Base-by-base conservation (phyloP, 2,888 invertebrate genomes). In the Oasisia sp. region DNA sequence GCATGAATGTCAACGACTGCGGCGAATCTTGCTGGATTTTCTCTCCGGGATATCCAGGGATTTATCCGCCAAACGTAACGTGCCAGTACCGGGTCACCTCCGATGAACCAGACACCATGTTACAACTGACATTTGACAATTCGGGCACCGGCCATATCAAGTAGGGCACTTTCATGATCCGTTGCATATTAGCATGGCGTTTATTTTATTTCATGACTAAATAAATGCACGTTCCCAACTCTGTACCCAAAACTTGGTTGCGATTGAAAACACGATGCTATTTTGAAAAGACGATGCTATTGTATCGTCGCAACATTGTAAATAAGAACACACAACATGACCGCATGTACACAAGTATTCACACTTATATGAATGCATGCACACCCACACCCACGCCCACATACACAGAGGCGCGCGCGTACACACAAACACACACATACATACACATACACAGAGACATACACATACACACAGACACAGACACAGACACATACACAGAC, bases 11-110 rank as follows among this genome's bases (percentile, higher is more conserved):
- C 19, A 93, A 93, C 44, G 92, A 93, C 50, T 93, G 93, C 58
- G 92, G 89, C 38, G 92, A 91, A 0, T 92, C 90, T 27, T 94
- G 93, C 92, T 91, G 91, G 91, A 32, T 94, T 12, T 32, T 92
- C 27, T 93, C 93, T 12, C 94, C 94, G 32, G 94, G 94, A 58
- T 94, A 93, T 89, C 94, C 94, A 1, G 94, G 94, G 12, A 89
- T 92, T 27, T 94, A 94, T 90, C 94, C 94, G 7, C 94, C 94
- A 14, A 93, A 92, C 91, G 93, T 92, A 89, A 93, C 93, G 91
- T 94, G 94, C 89, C 91, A 92, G 14, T 94, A 93, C 58, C 93
- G 92, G 90, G 92, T 93, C 56, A 92, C 58, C 74, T 92, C 92
- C 92, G 74, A 74, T 27, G 74, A 74, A 4, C 74, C 19, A 74